Evolutionary conservation across 2,113 vertebrate species (phyloP).

Genomic region (Argyrosomus japonicus): DNA sequence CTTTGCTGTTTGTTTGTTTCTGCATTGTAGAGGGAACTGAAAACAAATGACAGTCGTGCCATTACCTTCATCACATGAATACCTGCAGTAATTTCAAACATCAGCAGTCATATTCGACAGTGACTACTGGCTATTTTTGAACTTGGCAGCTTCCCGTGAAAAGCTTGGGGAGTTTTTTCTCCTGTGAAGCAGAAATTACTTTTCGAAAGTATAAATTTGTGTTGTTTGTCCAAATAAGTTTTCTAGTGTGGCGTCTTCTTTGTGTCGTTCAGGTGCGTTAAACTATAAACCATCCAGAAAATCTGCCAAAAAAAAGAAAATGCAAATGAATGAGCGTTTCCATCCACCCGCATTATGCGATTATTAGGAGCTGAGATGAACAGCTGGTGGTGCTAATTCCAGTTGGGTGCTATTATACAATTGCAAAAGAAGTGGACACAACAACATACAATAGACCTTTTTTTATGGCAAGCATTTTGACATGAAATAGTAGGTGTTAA

Average conservation of each 20-base stretch:
- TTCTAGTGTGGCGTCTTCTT: background rate
- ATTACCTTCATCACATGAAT: background rate
- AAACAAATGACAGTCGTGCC: background rate
- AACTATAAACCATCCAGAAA: background rate
- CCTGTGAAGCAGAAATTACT: background rate
- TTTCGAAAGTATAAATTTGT: background rate
- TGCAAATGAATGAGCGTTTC: no score
- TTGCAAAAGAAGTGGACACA: no score
- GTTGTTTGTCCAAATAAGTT: background rate
- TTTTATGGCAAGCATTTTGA: no score
- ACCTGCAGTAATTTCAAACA: background rate
- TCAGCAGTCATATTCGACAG: background rate
- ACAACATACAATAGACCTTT: no score
- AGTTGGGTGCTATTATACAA: background rate
- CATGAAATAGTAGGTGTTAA: no score
- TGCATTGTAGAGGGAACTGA: background rate
- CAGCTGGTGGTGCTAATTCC: background rate
- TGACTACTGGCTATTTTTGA: background rate
- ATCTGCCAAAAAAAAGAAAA: no score
- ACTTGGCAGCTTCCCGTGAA: background rate
- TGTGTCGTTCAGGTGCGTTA: background rate
- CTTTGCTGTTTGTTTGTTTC: background rate
- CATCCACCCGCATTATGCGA: no score
- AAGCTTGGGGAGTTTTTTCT: background rate
- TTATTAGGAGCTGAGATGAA: no score